Base-by-base conservation (phyloP, 1,140 invertebrate species). In the Steinernema feltiae region DNA sequence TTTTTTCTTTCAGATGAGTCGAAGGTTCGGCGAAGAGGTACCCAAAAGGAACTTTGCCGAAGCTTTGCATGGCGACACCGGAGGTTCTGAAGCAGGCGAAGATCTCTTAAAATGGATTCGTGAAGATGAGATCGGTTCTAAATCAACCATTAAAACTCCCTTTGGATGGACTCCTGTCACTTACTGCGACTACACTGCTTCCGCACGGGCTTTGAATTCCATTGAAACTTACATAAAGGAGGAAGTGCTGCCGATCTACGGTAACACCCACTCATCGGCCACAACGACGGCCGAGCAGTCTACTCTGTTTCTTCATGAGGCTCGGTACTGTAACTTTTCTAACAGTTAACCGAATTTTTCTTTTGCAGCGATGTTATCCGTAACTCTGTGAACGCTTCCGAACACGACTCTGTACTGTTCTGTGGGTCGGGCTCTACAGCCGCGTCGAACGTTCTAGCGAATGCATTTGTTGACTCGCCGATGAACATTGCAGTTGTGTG, bases 251-350 rank as follows among this genome's bases (percentile, higher is more conserved):
- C 92, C 93, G 1, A 91, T 90, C 70, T 93, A 94, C 85, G 93
- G 92, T 30, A 94, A 94, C 76, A 92, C 92, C 1, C 92, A 93
- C 86, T 92, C 93, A 0, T 93, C 92, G 1, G 91, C 92, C 1
- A 92, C 92, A 48, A 91, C 93, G 78, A 93, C 93, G 30, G 93
- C 93, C 31, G 88, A 93, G 69, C 93, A 95, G 87, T 93, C 93
- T 15, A 93, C 92, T 71, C 88, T 93, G 32, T 95, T 92, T 88
- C 91, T 93, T 91, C 93, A 89, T 89, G 87, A 88, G 78, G 87
- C 87, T 27, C 87, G 87, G 86, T 87, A 76, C 48, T 48, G 73
- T 41, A 35, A 46, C 12, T 41, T 76, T n/a, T n/a, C n/a, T n/a
- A n/a, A n/a, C n/a, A n/a, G n/a, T n/a, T n/a, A n/a, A n/a, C n/a